Conservation (phyloP, 1,140 invertebrate genomes). For the Drosophila pallidifrons region DNA sequence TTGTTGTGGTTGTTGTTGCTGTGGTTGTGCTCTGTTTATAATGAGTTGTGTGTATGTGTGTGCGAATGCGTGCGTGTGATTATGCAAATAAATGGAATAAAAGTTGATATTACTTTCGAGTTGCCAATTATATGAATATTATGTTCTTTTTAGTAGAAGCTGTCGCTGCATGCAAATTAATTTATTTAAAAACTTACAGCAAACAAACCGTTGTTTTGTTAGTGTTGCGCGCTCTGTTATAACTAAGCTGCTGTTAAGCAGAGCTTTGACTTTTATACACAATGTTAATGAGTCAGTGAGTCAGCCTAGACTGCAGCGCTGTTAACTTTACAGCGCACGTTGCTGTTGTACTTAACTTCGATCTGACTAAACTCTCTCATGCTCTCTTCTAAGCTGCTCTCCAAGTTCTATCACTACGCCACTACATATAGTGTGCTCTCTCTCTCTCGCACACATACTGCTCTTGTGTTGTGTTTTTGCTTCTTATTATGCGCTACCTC, state of each 20-base stretch:
- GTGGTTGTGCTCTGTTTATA: constrained; percentile 49
- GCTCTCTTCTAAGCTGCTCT: constrained; percentile 1
- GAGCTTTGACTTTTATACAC: constrained; percentile 53
- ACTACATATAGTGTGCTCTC: too few species aligned
- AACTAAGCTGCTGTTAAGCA: constrained; percentile 39
- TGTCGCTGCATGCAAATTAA: constrained; percentile 39
- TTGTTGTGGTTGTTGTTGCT: constrained; percentile 17
- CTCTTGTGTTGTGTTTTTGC: constrained; percentile 32
- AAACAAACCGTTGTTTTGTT: not conserved
- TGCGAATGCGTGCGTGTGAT: constrained; percentile 23
- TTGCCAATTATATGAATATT: constrained; percentile 42
- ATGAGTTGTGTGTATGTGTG: constrained; percentile 29
- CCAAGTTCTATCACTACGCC: not conserved
- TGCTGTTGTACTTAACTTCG: constrained; percentile 1
- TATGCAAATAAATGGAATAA: constrained; percentile 70
- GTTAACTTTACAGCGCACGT: constrained; percentile 7
- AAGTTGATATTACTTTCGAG: constrained; percentile 57
- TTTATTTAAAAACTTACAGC: constrained; percentile 48
- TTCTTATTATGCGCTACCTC: constrained; percentile 42
- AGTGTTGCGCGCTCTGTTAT: not conserved
- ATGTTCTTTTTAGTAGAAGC: constrained; percentile 28
- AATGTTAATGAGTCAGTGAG: constrained; percentile 23
- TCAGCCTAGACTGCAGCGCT: constrained; percentile 2
- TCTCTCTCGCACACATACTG: not conserved
- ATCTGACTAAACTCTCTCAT: constrained; percentile 6